Base-by-base conservation (phyloP, 2,888 invertebrate genomes). In the Drosophila atripex region DNA sequence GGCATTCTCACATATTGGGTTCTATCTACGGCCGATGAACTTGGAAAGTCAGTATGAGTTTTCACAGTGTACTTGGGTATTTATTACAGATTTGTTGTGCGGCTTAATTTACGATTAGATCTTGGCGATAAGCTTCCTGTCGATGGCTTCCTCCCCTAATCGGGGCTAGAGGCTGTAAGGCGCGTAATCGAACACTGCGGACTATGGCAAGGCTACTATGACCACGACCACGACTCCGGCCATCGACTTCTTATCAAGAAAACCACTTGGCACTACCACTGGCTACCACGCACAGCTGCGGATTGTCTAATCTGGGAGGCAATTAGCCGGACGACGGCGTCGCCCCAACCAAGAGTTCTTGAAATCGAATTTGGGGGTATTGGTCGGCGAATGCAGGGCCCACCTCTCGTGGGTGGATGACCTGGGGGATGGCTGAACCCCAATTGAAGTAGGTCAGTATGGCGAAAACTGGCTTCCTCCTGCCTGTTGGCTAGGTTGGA, bases 371-470 rank as follows among this genome's bases (percentile, higher is more conserved):
- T 60, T 9, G 32, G 32, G 12, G 14, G 50, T 21, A 45, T 9
- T 57, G 1, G n/a, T n/a, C n/a, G n/a, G 35, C 2, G n/a, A 35
- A n/a, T 35, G 14, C 35, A 14, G 3, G 1, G 16, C 16, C 30
- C 47, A 3, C 50, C 9, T 32, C 21, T 12, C 5, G 51, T 65
- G 53, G 66, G 53, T 65, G 66, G 53, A 46, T 64, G 64, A 64
- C 63, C 63, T 35, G 41, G 35, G n/a, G 21, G 28, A 38, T 35
- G 30, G 86, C 75, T 76, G 84, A 80, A 87, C 77, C 84, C 77
- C 45, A 21, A 60, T 74, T 46, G 32, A 75, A 75, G 77, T 88
- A 75, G 76, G 75, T 76, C 77, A 77, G 70, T 72, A 16, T 18
- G 32, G 32, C 16, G 21, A 2, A 28, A 2, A 28, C 28, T 9